These are phyloP conservation scores for Zaprionus nigranus DNA, from an alignment of 1,140 invertebrate species.

Conservation along the genomic window DNA sequence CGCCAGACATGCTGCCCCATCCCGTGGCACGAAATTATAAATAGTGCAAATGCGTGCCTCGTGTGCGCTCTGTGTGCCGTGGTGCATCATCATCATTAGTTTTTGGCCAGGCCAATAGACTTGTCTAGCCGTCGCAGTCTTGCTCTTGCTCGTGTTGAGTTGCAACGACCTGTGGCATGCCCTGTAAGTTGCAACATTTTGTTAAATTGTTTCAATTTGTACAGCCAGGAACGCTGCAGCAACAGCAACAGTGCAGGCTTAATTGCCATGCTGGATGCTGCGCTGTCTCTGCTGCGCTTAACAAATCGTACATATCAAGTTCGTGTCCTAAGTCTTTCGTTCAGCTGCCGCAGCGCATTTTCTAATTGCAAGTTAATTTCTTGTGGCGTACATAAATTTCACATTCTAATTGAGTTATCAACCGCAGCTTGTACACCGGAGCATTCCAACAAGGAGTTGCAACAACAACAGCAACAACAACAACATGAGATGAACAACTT, in stretches of 20 bases:
- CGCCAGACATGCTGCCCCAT: conserved; percentile 51
- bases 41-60: conserved; percentile 78
- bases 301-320: conserved; percentile 59
- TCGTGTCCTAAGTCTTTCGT: conserved; percentile 80
- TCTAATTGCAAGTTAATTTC: conserved; percentile 83
- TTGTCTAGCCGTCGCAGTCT: conserved; percentile 49
- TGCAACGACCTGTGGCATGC: conserved; percentile 34
- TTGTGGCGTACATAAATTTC: conserved; percentile 82
- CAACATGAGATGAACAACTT: conserved; percentile 71
- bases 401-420: conserved; percentile 83
- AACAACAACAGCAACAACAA: conserved; percentile 24
- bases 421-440: conserved; percentile 74
- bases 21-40: conserved; percentile 72
- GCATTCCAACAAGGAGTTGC: conserved; percentile 56
- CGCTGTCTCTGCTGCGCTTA: not conserved
- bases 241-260: not conserved
- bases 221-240: not conserved
- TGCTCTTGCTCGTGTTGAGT: not conserved
- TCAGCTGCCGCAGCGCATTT: conserved; percentile 69
- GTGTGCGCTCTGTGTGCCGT: not conserved
- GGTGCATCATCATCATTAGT: conserved; percentile 81
- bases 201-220: conserved; percentile 78
- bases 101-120: conserved; percentile 69
- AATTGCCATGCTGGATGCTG: conserved; percentile 5
- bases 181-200: conserved; percentile 41